These are phyloP conservation scores for Aquatica leii DNA, from an alignment of 2,888 invertebrate genomes.

Conservation along the genomic window DNA sequence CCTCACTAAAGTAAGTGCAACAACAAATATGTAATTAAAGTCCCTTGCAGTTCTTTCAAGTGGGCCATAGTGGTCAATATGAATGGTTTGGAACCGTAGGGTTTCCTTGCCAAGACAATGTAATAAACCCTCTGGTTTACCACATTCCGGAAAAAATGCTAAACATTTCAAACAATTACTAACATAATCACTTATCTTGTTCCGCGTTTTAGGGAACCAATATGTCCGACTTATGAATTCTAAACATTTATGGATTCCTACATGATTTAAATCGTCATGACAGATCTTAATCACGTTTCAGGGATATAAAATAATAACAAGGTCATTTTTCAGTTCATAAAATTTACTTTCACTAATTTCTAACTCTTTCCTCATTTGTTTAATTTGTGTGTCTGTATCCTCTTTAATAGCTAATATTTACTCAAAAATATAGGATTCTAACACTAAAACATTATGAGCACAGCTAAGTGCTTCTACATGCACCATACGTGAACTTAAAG, in stretches of 20 bases:
- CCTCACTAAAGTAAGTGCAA: constrained; percentile 4
- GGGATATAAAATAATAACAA: constrained; percentile 39
- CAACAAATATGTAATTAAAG: neutral
- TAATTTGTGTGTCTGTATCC: constrained; percentile 40
- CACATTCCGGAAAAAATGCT: constrained; percentile 9
- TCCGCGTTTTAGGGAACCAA: constrained; percentile 20
- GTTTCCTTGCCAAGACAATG: constrained; percentile 2
- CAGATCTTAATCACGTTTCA: neutral
- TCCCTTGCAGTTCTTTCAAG: neutral
- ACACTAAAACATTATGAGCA: constrained; percentile 20
- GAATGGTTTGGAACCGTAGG: constrained; percentile 7
- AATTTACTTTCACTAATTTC: constrained; percentile 31
- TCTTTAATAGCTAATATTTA: constrained; percentile 38
- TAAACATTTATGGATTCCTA: constrained; percentile 28
- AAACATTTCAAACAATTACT: constrained; percentile 33
- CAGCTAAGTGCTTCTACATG: constrained; percentile 45
- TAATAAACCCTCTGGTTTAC: constrained; percentile 4
- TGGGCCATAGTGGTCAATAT: constrained; percentile 3
- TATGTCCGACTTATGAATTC: constrained; percentile 16
- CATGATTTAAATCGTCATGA: constrained; percentile 34
- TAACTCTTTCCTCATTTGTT: constrained; percentile 34
- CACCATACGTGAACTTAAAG: constrained; percentile 21
- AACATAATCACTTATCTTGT: constrained; percentile 22
- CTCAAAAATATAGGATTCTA: constrained; percentile 43
- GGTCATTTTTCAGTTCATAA: constrained; percentile 13